phyloP scores from a whole-genome alignment of 1,140 invertebrate species.

The Laupala kohalensis region DNA sequence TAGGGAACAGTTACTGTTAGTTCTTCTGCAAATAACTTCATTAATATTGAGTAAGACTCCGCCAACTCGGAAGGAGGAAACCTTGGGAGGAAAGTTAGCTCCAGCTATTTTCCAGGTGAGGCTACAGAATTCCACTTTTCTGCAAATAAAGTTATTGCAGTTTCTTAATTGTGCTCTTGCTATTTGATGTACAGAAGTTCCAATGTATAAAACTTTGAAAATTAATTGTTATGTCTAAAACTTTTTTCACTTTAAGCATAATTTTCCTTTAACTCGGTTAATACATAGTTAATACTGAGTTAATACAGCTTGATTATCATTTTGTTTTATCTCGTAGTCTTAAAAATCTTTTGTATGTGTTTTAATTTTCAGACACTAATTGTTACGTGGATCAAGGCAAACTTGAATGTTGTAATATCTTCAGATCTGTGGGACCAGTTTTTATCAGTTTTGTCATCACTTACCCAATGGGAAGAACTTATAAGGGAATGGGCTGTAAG shows the following conservation, averaged over 20 bases:
- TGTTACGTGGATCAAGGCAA: conserved; percentile 96
- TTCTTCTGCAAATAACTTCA: conserved; percentile 85
- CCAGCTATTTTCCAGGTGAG: conserved; percentile 68
- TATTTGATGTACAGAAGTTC: not conserved
- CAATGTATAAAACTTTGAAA: too few species aligned
- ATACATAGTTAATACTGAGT: too few species aligned
- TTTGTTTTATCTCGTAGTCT: not conserved
- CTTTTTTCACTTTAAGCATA: too few species aligned
- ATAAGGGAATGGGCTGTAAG: conserved; percentile 91
- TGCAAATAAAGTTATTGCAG: not conserved
- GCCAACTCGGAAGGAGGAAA: conserved; percentile 58
- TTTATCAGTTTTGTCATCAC: conserved; percentile 67
- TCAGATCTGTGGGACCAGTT: conserved; percentile 90
- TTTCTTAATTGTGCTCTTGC: not conserved
- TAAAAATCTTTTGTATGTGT: conserved; percentile 8
- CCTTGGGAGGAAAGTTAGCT: conserved; percentile 69
- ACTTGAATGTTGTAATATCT: conserved; percentile 82
- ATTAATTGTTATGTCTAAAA: too few species aligned
- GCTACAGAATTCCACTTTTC: too few species aligned
- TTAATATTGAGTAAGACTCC: conserved; percentile 66
- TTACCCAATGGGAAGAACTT: conserved; percentile 90
- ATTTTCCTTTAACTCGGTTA: too few species aligned
- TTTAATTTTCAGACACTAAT: conserved; percentile 80
- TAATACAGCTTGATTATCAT: not conserved
- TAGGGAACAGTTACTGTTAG: conserved; percentile 75